phyloP scores from a whole-genome alignment of 2,113 vertebrate genomes.

The Enhydra lutris region DNA sequence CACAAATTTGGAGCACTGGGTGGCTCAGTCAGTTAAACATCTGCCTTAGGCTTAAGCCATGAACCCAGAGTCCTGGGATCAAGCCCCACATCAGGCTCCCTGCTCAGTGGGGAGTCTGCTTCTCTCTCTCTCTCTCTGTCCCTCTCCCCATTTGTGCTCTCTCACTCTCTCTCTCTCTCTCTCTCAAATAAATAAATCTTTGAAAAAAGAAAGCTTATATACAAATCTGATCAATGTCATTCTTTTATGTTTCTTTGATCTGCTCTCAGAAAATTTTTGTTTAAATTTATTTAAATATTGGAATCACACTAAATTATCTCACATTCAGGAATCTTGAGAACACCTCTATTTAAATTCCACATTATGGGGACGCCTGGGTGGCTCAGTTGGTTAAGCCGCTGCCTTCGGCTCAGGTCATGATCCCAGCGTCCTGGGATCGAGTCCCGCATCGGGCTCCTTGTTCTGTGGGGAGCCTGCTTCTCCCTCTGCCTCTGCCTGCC shows the following conservation, averaged over 20 bases:
- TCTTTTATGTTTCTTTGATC: not conserved
- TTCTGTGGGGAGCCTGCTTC: too few species aligned
- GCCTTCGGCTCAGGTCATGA: too few species aligned
- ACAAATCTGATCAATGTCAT: not conserved
- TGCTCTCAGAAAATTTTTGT: not conserved
- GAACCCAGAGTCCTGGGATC: not conserved
- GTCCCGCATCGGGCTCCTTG: too few species aligned
- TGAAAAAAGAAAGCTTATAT: not conserved
- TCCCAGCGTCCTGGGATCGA: too few species aligned
- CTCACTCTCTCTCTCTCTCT: not conserved
- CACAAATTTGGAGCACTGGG: not conserved
- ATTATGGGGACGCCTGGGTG: too few species aligned
- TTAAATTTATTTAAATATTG: conserved; percentile 8
- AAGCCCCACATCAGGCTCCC: not conserved
- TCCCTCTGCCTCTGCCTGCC: too few species aligned
- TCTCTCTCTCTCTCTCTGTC: not conserved
- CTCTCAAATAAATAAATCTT: not conserved
- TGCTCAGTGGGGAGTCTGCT: not conserved
- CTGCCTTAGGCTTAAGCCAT: not conserved
- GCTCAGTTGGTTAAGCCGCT: too few species aligned
- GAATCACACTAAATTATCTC: not conserved
- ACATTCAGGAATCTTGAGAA: not conserved
- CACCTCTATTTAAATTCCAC: not conserved
- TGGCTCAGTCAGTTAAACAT: not conserved
- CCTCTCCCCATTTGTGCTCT: not conserved